These are phyloP conservation scores for Trachymyrmex septentrionalis DNA, from an alignment of 1,140 invertebrate species.

Conservation along the genomic window DNA sequence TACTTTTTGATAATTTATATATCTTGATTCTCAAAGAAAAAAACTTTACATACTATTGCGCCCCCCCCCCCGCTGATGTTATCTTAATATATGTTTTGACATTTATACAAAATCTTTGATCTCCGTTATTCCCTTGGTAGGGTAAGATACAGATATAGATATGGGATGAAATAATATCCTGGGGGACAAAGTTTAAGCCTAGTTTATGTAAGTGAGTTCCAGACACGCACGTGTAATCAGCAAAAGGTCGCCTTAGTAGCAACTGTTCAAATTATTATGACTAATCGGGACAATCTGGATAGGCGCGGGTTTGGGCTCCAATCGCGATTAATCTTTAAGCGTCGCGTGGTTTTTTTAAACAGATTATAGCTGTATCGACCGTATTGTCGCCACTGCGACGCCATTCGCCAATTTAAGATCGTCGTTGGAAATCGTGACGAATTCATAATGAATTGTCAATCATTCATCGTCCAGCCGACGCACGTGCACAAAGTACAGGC, in stretches of 20 bases:
- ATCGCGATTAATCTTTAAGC: conserved; percentile 45
- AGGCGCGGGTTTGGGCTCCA: neutral
- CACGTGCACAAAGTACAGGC: neutral
- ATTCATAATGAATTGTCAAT: conserved; percentile 43
- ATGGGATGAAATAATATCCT: neutral
- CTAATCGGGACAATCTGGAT: neutral
- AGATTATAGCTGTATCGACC: conserved; percentile 38
- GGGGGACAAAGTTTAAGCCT: neutral
- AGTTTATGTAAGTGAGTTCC: neutral
- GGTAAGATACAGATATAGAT: conserved; percentile 14
- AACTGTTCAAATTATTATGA: conserved; percentile 43
- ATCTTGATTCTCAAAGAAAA: neutral
- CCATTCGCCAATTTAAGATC: neutral
- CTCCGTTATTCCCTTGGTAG: neutral
- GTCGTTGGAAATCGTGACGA: conserved; percentile 2
- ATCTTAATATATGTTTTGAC: neutral
- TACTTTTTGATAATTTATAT: neutral
- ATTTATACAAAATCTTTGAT: conserved; percentile 7
- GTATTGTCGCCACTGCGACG: neutral
- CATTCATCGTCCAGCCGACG: neutral
- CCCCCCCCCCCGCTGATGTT: neutral
- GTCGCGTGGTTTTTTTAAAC: conserved; percentile 48
- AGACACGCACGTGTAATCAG: conserved; percentile 26
- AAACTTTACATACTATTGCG: neutral
- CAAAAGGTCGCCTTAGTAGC: conserved; percentile 10